These are phyloP conservation scores for Antigone vipio DNA, from an alignment of 2,113 vertebrate genomes.

Conservation along the genomic window DNA sequence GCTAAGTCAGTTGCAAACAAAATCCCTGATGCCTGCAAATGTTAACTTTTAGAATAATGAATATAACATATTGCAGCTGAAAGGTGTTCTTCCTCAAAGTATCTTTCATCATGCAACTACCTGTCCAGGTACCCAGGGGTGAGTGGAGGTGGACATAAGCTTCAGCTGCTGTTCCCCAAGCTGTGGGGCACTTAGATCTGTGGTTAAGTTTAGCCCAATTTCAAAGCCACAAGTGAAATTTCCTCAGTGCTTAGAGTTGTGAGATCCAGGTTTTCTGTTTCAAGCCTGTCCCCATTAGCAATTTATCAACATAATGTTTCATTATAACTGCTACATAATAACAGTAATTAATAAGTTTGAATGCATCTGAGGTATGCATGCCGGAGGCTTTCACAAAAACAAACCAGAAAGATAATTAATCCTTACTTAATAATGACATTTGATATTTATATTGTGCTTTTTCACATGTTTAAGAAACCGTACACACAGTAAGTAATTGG, in stretches of 20 bases:
- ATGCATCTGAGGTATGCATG: not conserved
- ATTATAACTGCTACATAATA: not conserved
- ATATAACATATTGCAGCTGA: not conserved
- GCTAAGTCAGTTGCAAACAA: not conserved
- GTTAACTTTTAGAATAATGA: not conserved
- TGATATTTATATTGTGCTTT: not conserved
- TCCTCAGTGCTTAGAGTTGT: not conserved
- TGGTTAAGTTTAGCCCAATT: not conserved
- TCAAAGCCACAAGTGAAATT: not conserved
- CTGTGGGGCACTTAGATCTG: not conserved
- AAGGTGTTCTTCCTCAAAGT: not conserved
- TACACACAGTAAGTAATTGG: not conserved
- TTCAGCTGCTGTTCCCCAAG: not conserved
- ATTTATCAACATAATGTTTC: not conserved
- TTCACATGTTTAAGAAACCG: not conserved
- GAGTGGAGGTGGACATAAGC: not conserved
- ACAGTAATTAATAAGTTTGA: conserved; percentile 25
- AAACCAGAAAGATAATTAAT: conserved; percentile 37
- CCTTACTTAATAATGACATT: conserved; percentile 17
- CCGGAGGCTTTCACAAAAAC: not conserved
- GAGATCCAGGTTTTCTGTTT: not conserved
- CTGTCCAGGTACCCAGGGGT: not conserved
- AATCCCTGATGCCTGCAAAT: not conserved
- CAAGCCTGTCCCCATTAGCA: not conserved
- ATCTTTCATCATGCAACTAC: not conserved